Percentiles rank a stretch among this genome's conserved stretches.
phyloP scores from a whole-genome alignment of 2,888 invertebrate genomes.

The Sinopyrophorus schimmeli region DNA sequence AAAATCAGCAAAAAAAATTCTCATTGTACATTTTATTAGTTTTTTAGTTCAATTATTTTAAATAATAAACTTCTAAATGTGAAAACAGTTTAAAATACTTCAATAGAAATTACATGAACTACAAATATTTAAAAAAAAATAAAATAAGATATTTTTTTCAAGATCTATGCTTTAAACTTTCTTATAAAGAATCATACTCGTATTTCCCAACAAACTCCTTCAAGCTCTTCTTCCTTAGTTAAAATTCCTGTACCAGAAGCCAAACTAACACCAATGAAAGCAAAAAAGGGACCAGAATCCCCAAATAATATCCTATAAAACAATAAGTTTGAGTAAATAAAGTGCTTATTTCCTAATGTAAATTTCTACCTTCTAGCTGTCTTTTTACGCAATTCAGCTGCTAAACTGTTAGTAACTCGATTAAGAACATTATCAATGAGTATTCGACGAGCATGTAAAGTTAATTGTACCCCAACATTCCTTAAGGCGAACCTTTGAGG shows the following conservation, averaged over 20 bases:
- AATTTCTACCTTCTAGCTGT: constrained; percentile 61
- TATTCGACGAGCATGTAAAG: constrained; percentile 66
- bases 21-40: too few relatives aligned
- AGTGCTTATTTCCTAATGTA: too few relatives aligned
- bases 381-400: constrained; percentile 64
- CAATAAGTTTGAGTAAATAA: neutral
- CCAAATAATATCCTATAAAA: constrained; percentile 63
- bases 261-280: constrained; percentile 72
- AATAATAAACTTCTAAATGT: too few relatives aligned
- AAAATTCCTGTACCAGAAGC: constrained; percentile 74
- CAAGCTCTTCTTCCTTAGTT: constrained; percentile 76
- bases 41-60: too few relatives aligned
- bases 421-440: constrained; percentile 72
- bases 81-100: neutral
- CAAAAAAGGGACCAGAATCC: constrained; percentile 74
- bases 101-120: too few relatives aligned
- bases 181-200: too few relatives aligned
- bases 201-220: constrained; percentile 79
- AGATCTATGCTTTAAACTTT: too few relatives aligned
- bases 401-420: constrained; percentile 68
- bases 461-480: constrained; percentile 59
- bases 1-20: neutral
- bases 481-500: constrained; percentile 49
- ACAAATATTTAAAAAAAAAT: too few relatives aligned
- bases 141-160: too few relatives aligned